These are phyloP conservation scores for Hypercompe scribonia DNA, from an alignment of 2,888 invertebrate genomes.

Conservation along the genomic window DNA sequence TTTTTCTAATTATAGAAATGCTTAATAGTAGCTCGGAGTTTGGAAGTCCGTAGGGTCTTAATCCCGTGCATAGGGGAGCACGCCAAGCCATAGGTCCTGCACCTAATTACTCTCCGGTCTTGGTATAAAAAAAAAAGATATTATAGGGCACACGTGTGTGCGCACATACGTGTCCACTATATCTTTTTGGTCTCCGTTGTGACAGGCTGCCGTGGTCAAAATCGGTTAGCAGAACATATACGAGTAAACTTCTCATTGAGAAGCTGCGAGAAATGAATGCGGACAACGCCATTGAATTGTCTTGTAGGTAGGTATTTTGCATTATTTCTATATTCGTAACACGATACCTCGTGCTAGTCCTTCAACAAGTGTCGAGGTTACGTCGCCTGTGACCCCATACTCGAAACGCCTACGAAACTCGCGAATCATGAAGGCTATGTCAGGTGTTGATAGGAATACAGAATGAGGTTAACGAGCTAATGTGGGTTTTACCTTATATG, in stretches of 20 bases:
- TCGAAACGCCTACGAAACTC: slow-evolving; percentile 51
- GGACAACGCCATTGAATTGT: slow-evolving; percentile 58
- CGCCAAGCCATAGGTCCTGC: too few relatives aligned
- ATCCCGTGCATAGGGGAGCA: too few relatives aligned
- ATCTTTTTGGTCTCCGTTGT: too few relatives aligned
- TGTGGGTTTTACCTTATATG: slow-evolving; percentile 33
- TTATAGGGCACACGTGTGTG: too few relatives aligned
- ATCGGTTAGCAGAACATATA: too few relatives aligned
- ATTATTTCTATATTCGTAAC: slow-evolving; percentile 58
- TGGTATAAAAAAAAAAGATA: too few relatives aligned
- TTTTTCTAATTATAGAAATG: too few relatives aligned
- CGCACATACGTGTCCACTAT: too few relatives aligned
- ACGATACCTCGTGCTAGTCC: slow-evolving; percentile 45
- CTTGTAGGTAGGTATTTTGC: slow-evolving; percentile 32
- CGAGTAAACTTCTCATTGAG: slow-evolving; percentile 43
- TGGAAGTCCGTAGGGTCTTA: too few relatives aligned
- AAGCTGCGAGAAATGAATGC: slow-evolving; percentile 29
- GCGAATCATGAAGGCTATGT: slow-evolving; percentile 45
- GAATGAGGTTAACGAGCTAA: slow-evolving; percentile 45
- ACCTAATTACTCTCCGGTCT: too few relatives aligned
- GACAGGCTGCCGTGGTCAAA: too few relatives aligned
- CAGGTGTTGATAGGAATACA: slow-evolving; percentile 30
- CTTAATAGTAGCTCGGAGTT: too few relatives aligned
- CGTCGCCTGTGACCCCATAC: slow-evolving; percentile 30
- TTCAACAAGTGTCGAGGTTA: slow-evolving; percentile 32